A percentile compares a stretch with the other conserved stretches of the same genome.
Conservation (phyloP, 2,113 vertebrate genomes). For the Dinomys branickii region DNA sequence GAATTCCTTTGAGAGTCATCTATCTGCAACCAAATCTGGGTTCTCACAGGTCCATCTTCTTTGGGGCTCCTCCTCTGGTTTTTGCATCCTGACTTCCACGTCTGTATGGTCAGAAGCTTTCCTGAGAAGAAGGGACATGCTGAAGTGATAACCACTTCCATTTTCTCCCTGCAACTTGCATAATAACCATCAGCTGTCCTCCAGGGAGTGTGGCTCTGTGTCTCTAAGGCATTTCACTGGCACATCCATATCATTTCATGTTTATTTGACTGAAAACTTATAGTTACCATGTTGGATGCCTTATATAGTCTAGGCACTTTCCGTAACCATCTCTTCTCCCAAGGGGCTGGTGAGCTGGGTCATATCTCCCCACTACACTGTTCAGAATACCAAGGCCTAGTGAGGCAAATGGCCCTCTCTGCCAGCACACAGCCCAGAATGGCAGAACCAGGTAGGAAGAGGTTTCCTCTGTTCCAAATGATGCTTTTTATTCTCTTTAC, state of each 20-base stretch:
- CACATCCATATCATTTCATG: background rate
- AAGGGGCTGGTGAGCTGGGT: background rate
- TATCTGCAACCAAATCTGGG: background rate
- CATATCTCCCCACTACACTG: background rate
- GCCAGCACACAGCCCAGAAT: background rate
- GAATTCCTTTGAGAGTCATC: constrained; percentile 1
- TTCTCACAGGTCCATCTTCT: background rate
- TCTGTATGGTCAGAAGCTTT: background rate
- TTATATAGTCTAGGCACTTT: background rate
- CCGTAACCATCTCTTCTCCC: background rate
- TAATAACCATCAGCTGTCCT: background rate
- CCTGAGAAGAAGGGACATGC: background rate
- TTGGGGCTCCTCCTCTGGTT: background rate
- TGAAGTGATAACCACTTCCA: background rate
- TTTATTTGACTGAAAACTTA: constrained; percentile 41
- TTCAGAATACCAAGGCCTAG: background rate
- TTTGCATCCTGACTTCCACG: background rate
- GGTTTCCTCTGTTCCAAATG: background rate
- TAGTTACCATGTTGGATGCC: background rate
- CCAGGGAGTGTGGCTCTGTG: background rate
- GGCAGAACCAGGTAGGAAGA: background rate
- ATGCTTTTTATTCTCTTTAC: background rate
- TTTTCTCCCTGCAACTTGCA: background rate
- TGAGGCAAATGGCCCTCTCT: background rate
- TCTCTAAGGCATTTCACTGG: background rate